Conservation (phyloP, 2,888 invertebrate genomes). For the Caprella mutica region DNA sequence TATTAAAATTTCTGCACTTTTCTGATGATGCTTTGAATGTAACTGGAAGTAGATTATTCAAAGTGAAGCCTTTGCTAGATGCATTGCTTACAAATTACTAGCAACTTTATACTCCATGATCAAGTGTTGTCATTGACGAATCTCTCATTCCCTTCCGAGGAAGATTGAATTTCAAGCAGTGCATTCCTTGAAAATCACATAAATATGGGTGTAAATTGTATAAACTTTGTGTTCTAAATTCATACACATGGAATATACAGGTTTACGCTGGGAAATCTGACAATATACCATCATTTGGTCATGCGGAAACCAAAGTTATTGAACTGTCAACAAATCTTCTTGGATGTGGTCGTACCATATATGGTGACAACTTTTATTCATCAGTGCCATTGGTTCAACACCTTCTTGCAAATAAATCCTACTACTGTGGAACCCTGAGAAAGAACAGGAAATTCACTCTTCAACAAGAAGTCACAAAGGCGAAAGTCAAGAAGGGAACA, state of each 20-base stretch:
- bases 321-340: conserved; percentile 4
- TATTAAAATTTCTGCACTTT: conserved; percentile 10
- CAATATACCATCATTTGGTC: neutral
- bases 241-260: conserved; percentile 11
- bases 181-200: conserved; percentile 12
- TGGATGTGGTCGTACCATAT: conserved; percentile 1
- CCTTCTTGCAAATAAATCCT: conserved; percentile 7
- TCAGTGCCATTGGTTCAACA: conserved; percentile 5
- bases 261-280: conserved; percentile 2
- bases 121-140: conserved; percentile 13
- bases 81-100: neutral
- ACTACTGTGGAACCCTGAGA: conserved; percentile 6
- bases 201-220: conserved; percentile 19
- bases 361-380: conserved; percentile 9
- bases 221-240: conserved; percentile 13
- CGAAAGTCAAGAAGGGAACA: conserved; percentile 1
- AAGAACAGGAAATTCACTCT: conserved; percentile 6
- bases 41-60: conserved; percentile 1
- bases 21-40: neutral
- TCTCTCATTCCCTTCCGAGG: conserved; percentile 14
- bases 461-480: conserved; percentile 1
- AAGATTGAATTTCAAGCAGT: conserved; percentile 2
- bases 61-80: conserved; percentile 9
- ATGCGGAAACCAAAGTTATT: neutral
- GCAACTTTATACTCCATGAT: conserved; percentile 1